Evolutionary conservation across 1,140 invertebrate species (phyloP), one percentile per base, ranked within the genome.

Genomic region (Leptopilina clavipes): DNA sequence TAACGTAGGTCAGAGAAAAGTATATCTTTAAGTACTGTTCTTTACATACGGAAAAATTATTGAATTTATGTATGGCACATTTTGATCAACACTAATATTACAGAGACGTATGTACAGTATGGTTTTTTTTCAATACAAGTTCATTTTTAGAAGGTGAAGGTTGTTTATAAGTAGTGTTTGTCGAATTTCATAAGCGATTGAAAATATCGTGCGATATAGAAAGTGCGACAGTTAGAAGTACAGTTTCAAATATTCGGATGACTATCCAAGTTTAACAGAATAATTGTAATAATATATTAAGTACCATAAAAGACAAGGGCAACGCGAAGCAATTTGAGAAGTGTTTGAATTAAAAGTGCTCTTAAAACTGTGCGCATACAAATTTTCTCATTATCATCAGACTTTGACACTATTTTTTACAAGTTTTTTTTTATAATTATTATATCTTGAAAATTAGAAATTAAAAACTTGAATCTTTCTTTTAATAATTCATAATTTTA

Each of bases 61-160:
- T 79, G 70, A 70, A 76, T 76, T 73, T 74, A 74, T 74, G 74
- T 76, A 79, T 79, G 75, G 78, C 78, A 79, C 75, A 79, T 76
- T 76, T 65, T 22, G 31, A 65, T 65, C 59, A 65, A 65, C 59
- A 37, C 59, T 37, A 65, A 65, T 65, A 65, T 65, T 65, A 65
- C 22, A 25, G 25, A 59, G 56, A 59, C 22, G 19, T 65, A 65
- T 65, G 11, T 65, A 65, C 59, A 65, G 22, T 65, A 40, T 40
- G 12, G 31, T 65, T 59, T 65, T 65, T 31, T 31, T 37, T 19
- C 12, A 48, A 54, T 40, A 40, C 9, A 40, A 40, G 3, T 40
- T 40, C 7, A 3, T 40, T 40, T 40, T 40, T 0, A 40, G 37
- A 40, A 7, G 8, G 37, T 6, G 37, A 40, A 40, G 37, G 37